Percentiles rank a stretch among this genome's conserved stretches.
Conservation (phyloP, 2,888 invertebrate genomes). For the Tetanocera ferruginea region DNA sequence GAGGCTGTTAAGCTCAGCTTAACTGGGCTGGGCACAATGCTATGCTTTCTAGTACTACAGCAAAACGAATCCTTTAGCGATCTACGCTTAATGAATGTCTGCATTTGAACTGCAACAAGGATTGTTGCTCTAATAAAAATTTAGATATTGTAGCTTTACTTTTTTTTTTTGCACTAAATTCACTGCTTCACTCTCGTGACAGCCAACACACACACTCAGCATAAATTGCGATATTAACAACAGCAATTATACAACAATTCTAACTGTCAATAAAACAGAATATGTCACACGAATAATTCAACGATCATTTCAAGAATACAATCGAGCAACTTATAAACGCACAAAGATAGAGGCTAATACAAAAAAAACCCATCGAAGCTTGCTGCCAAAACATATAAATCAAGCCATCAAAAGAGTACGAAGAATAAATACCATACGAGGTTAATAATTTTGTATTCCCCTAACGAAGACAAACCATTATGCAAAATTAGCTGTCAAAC, state of each 20-base stretch:
- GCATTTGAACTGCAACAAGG: background rate
- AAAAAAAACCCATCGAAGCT: slow-evolving; percentile 19
- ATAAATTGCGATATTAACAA: background rate
- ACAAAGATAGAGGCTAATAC: background rate
- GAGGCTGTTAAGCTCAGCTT: background rate
- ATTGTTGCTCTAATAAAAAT: no score
- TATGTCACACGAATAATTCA: slow-evolving; percentile 31
- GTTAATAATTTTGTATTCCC: slow-evolving; percentile 32
- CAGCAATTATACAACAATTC: slow-evolving; percentile 61
- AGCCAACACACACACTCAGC: background rate
- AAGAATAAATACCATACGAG: no score
- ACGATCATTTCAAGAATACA: slow-evolving; percentile 30
- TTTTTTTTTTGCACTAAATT: background rate
- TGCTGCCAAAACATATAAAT: slow-evolving; percentile 31
- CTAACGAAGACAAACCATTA: slow-evolving; percentile 48
- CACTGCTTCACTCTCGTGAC: background rate
- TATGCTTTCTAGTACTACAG: background rate
- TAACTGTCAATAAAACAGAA: slow-evolving; percentile 62
- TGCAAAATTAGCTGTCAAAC: slow-evolving; percentile 52
- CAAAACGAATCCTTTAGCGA: background rate
- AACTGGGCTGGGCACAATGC: background rate
- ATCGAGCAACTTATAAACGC: slow-evolving; percentile 18
- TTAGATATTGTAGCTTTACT: background rate
- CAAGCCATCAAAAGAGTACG: slow-evolving; percentile 24
- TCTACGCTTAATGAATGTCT: background rate